These are phyloP conservation scores for Psophia crepitans DNA, from an alignment of 2,113 vertebrate genomes.

Conservation along the genomic window DNA sequence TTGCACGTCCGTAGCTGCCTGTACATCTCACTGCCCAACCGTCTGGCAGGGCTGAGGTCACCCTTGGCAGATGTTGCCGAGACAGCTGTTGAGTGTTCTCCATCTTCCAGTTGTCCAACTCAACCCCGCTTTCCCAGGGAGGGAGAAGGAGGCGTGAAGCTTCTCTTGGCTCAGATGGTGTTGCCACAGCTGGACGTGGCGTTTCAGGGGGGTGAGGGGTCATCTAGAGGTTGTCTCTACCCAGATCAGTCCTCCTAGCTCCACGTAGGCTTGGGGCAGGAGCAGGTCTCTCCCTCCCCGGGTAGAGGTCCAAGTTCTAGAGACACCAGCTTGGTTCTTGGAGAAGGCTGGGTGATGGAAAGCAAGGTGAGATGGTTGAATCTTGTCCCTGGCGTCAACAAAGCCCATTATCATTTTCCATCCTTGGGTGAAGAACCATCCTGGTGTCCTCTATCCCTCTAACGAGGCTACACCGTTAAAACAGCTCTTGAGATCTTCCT, in stretches of 20 bases:
- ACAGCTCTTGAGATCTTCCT: not conserved
- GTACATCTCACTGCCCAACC: not conserved
- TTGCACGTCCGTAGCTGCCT: not conserved
- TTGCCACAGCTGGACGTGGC: not conserved
- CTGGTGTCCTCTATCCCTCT: not conserved
- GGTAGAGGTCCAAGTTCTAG: not conserved
- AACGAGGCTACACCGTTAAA: not conserved
- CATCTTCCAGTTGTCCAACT: not conserved
- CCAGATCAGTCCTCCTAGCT: not conserved
- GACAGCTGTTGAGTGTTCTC: not conserved
- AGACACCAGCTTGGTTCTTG: not conserved
- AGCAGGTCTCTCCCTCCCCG: not conserved
- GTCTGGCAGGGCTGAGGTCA: not conserved
- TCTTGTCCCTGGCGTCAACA: not conserved
- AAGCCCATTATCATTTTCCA: not conserved
- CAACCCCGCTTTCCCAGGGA: not conserved
- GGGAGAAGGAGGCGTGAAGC: not conserved
- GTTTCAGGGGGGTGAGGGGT: not conserved
- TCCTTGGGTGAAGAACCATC: not conserved
- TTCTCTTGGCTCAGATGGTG: not conserved
- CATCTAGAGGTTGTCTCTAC: not conserved
- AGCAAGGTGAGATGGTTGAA: not conserved
- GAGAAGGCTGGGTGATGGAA: not conserved
- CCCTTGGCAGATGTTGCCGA: not conserved
- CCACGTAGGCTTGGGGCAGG: not conserved